Base-by-base conservation (phyloP, 1,140 invertebrate genomes). In the Sesamia nonagrioides region DNA sequence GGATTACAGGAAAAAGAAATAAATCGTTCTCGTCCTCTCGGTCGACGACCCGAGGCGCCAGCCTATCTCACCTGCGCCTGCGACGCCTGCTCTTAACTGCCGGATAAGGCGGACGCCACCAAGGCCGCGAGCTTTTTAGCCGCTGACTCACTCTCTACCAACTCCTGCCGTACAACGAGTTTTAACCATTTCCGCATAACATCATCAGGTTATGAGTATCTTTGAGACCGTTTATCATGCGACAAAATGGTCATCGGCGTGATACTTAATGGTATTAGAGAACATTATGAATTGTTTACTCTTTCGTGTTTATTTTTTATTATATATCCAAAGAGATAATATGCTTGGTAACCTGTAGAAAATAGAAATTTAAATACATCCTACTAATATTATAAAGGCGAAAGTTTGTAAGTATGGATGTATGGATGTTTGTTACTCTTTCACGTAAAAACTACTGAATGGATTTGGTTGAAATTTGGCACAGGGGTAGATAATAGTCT, bases 91-190 rank as follows among this genome's bases (percentile, higher is more conserved):
- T 11, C 74, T 74, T 80, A 69, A 79, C 81, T 74, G 74, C 80
- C 74, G 83, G 78, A 84, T 81, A 79, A 79, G 76, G 77, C 82
- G 84, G 82, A 87, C 80, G 78, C 80, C 71, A 56, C 61, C 82
- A 85, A 87, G 84, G 84, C 77, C 82, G 78, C 79, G 37, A 81
- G 80, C 80, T 82, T 83, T 84, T 87, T 75, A 83, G 58, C 72
- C 77, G 79, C 80, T 77, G 81, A 79, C 71, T 82, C 84, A 84
- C 66, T 52, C 61, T 69, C 69, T 71, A 15, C 33, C 42, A 75
- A 75, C 56, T 63, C 15, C 40, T 75, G 56, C 35, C 58, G 42
- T 63, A 52, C 50, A 42, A 73, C 73, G 15, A 63, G 58, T 75
- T 63, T 74, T 35, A 42, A 48, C 27, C 58, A 50, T 60, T 75